Conservation (phyloP, 2,113 vertebrate species). For the Pontoporia blainvillei region DNA sequence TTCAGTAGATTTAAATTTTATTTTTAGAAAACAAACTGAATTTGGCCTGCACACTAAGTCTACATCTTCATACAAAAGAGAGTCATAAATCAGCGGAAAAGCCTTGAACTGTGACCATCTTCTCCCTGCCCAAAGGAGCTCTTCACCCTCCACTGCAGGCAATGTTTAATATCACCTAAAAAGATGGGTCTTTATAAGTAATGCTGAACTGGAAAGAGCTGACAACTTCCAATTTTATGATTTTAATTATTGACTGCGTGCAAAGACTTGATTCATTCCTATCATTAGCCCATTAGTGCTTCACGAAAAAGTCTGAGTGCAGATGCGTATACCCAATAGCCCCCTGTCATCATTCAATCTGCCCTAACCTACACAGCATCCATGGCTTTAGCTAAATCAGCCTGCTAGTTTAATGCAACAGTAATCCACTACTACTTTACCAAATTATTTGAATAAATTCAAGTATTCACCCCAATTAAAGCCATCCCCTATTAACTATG, state of each 20-base stretch:
- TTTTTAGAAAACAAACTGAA: slow-evolving; percentile 71
- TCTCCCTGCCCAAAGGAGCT: neutral
- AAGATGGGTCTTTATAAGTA: neutral
- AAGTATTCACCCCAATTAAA: neutral
- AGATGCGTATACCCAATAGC: neutral
- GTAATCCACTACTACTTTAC: neutral
- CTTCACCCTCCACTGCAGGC: neutral
- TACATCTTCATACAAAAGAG: slow-evolving; percentile 47
- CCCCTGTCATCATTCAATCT: neutral
- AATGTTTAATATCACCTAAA: neutral
- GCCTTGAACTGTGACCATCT: neutral
- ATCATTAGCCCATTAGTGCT: neutral
- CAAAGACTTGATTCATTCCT: neutral
- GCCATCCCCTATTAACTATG: neutral
- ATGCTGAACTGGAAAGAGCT: neutral
- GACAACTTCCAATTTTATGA: neutral
- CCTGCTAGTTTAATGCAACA: neutral
- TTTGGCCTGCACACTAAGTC: slow-evolving; percentile 57
- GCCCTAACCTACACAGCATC: neutral
- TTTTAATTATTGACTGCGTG: neutral
- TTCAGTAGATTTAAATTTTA: slow-evolving; percentile 68
- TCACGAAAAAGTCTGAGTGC: neutral
- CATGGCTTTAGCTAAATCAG: neutral
- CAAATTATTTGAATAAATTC: neutral
- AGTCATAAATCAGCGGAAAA: slow-evolving; percentile 41